Percentiles rank a stretch among this genome's conserved stretches.
These are phyloP conservation scores for Cynocephalus volans DNA, from an alignment of 2,113 vertebrate species.

Conservation along the genomic window DNA sequence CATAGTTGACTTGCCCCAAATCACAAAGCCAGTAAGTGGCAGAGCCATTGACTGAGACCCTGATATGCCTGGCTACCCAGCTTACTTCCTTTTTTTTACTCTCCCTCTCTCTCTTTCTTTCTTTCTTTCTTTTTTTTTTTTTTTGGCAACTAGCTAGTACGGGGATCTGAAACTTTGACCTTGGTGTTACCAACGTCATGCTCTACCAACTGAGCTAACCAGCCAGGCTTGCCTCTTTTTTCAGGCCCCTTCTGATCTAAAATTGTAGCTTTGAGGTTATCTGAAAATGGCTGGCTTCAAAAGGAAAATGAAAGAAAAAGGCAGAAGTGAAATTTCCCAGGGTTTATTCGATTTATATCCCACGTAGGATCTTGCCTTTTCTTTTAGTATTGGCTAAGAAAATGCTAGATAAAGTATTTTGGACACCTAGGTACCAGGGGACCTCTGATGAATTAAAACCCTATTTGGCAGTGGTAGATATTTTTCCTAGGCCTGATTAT, in stretches of 20 bases:
- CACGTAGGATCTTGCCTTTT: not conserved
- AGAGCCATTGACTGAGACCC: not conserved
- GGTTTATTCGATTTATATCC: not conserved
- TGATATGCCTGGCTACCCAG: not conserved
- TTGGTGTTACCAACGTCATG: too few relatives aligned
- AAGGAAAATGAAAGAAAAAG: not conserved
- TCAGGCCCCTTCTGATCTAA: not conserved
- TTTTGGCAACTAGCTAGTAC: too few relatives aligned
- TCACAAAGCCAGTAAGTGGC: not conserved
- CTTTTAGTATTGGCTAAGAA: not conserved
- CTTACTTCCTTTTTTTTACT: not conserved
- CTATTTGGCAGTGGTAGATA: not conserved
- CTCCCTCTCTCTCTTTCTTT: too few relatives aligned
- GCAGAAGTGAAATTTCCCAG: not conserved
- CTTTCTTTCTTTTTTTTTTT: too few relatives aligned
- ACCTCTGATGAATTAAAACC: not conserved
- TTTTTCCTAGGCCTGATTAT: not conserved
- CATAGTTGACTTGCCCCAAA: not conserved
- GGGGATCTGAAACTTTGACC: too few relatives aligned
- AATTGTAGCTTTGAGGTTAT: not conserved
- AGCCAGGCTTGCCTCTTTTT: not conserved
- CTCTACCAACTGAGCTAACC: too few relatives aligned
- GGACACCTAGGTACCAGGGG: not conserved
- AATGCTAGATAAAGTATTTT: not conserved
- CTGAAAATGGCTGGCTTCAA: not conserved